Evolutionary conservation across 2,797 vertebrate species (phyloP).

Genomic region (Podarcis lilfordi): DNA sequence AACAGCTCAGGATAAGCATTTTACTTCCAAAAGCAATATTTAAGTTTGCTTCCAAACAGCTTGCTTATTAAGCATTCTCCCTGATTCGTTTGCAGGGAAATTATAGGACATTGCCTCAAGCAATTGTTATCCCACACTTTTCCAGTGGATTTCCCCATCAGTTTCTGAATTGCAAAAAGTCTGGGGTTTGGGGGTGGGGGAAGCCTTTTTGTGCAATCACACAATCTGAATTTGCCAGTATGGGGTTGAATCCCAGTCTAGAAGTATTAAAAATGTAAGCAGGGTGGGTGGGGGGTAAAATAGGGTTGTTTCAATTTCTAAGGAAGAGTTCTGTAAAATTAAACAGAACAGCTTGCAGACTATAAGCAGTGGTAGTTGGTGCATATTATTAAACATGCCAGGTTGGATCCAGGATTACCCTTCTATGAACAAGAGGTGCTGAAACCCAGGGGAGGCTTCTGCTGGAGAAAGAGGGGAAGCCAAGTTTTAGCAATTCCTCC

Average conservation of each 20-base stretch:
- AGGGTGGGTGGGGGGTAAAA: neutral
- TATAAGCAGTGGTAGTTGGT: neutral
- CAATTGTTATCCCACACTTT: no score
- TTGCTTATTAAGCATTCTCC: no score
- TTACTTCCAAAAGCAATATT: neutral
- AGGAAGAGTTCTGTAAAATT: neutral
- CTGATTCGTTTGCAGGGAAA: no score
- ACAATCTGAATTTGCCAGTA: no score
- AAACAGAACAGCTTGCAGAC: neutral
- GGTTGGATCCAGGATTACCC: neutral
- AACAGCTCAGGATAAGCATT: neutral
- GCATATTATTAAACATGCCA: neutral
- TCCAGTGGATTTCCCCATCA: no score
- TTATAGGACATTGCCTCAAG: no score
- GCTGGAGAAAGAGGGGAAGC: neutral
- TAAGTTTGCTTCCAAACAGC: neutral
- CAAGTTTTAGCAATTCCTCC: neutral
- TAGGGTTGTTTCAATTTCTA: neutral
- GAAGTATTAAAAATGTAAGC: neutral
- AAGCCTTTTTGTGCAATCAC: no score
- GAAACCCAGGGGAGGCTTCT: neutral
- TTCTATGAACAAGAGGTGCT: neutral
- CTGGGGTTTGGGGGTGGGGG: no score
- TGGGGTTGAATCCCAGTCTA: no score
- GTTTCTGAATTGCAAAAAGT: no score